Evolutionary conservation across 2,888 invertebrate genomes (phyloP), one percentile per base, ranked within the genome.

Genomic region (Piscicola geometra): DNA sequence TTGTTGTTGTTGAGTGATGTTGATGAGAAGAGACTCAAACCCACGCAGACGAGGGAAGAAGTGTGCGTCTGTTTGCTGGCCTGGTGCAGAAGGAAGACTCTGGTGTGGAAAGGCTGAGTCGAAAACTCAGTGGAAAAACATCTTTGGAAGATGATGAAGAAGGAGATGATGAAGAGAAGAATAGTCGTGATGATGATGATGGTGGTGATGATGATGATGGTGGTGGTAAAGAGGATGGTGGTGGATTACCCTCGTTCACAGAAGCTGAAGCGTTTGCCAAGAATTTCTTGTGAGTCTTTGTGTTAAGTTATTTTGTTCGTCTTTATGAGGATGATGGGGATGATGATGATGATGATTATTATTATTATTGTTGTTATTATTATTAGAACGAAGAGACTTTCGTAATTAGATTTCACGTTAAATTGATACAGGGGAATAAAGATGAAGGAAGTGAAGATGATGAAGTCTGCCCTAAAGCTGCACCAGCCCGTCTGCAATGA

Each of bases 21-120:
- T 35, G 35, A n/a, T 70, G 21, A n/a, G n/a, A n/a, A n/a, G n/a
- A n/a, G n/a, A n/a, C n/a, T n/a, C n/a, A n/a, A n/a, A n/a, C 32
- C 12, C 41, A 21, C 15, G 0, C 30, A 71, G 71, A 71, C 41
- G 30, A 52, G 28, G 71, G 71, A 25, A 41, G 71, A 41, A 52
- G 32, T n/a, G 52, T 71, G 21, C 28, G 52, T 30, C 5, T 71
- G 21, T 32, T 71, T 47, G 71, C 52, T 50, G 71, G 71, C 2
- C 15, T 50, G n/a, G n/a, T 71, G 33, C 15, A 25, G 32, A 50
- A 52, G 52, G 71, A 70, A 3, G 70, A 70, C 28, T 0, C 50
- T 30, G 32, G 52, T 28, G 35, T 67, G 32, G 15, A 32, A 5
- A n/a, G 9, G 18, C n/a, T 21, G 60, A 41, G n/a, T n/a, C n/a